These are phyloP conservation scores for Globodera ellingtonae DNA, from an alignment of 1,140 invertebrate genomes.

Conservation along the genomic window DNA sequence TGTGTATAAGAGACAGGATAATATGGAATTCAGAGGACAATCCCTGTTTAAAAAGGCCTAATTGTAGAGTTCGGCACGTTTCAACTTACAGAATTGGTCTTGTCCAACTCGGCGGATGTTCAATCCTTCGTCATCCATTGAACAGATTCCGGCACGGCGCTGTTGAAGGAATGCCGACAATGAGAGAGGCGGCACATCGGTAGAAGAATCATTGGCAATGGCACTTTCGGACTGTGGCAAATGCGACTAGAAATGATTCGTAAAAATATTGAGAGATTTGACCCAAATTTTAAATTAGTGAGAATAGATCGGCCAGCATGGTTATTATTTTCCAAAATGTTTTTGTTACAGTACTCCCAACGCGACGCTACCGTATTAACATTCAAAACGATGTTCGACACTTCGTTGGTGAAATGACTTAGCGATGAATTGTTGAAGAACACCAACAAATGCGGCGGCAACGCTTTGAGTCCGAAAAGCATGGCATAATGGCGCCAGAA, in stretches of 20 bases:
- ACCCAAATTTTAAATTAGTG: no score
- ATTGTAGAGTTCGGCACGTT: neutral
- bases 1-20: no score
- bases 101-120: neutral
- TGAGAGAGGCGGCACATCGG: neutral
- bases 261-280: no score
- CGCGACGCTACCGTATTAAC: no score
- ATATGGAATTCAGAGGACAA: no score
- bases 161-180: neutral
- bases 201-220: neutral
- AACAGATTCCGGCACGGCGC: neutral
- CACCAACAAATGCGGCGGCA: constrained; percentile 16
- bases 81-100: neutral
- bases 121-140: neutral
- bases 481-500: constrained; percentile 18
- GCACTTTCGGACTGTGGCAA: neutral
- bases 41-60: no score
- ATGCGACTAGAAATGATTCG: neutral
- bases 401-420: neutral
- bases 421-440: constrained; percentile 20
- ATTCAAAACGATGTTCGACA: neutral
- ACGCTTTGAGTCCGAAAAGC: constrained; percentile 20
- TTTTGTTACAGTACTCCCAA: no score
- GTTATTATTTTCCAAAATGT: no score
- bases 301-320: no score